Conservation (phyloP, 2,888 invertebrate genomes). For the Meiosimyza decipiens region DNA sequence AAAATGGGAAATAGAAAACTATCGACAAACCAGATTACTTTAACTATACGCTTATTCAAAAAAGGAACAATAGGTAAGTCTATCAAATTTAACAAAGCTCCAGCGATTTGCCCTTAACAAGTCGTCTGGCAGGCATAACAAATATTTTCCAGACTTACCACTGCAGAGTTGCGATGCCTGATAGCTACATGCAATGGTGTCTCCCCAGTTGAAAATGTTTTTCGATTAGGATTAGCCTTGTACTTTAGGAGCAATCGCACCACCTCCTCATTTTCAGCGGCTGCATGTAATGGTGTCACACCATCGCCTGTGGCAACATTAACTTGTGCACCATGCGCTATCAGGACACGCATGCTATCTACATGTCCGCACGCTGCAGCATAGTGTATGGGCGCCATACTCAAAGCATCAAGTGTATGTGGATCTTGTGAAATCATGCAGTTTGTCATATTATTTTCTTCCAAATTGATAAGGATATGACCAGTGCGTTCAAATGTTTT, state of each 20-base stretch:
- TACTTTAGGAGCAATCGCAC: slow-evolving; percentile 70
- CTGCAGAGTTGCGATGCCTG: slow-evolving; percentile 69
- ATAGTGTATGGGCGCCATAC: slow-evolving; percentile 77
- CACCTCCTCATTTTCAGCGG: slow-evolving; percentile 72
- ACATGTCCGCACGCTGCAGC: slow-evolving; percentile 76
- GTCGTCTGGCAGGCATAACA: too few species aligned
- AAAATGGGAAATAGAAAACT: too few species aligned
- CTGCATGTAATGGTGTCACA: slow-evolving; percentile 76
- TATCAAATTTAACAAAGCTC: background rate
- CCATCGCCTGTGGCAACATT: slow-evolving; percentile 76
- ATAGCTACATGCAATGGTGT: slow-evolving; percentile 75
- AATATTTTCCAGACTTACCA: slow-evolving; percentile 61
- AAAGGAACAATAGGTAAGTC: background rate
- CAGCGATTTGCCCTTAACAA: background rate
- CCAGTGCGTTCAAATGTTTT: slow-evolving; percentile 78
- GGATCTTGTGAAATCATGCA: slow-evolving; percentile 54
- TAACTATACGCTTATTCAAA: background rate
- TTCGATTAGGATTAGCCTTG: slow-evolving; percentile 72
- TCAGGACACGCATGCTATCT: slow-evolving; percentile 72
- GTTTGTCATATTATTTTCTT: slow-evolving; percentile 52
- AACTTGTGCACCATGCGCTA: slow-evolving; percentile 72
- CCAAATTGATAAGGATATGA: slow-evolving; percentile 61
- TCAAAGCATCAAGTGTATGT: slow-evolving; percentile 59
- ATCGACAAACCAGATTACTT: background rate
- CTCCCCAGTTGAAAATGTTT: slow-evolving; percentile 71